Percentiles rank a stretch among this genome's conserved stretches.
These are phyloP conservation scores for Fukomys damarensis DNA, from an alignment of 2,113 vertebrate species.

Conservation along the genomic window DNA sequence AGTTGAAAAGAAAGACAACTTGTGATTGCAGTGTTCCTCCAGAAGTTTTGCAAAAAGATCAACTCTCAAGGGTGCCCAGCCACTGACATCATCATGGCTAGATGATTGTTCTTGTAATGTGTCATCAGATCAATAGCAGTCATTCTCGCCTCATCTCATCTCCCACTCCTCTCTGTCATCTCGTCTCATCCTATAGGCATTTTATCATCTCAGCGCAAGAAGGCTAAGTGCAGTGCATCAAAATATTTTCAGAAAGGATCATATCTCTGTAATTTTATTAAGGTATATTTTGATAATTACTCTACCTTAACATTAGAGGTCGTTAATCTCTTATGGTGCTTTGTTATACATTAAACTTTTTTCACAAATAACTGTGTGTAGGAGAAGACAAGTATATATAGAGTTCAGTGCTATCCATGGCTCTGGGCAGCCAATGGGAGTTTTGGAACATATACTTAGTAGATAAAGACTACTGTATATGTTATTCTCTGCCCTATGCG, in stretches of 20 bases:
- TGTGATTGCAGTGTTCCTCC: not conserved
- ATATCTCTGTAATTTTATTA: not conserved
- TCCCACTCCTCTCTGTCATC: not conserved
- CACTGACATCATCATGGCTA: not conserved
- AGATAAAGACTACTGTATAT: not conserved
- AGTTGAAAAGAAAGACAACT: not conserved
- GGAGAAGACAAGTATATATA: not conserved
- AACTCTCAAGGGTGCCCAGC: not conserved
- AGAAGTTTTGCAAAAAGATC: not conserved
- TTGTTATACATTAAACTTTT: not conserved
- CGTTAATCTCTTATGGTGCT: not conserved
- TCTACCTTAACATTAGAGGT: not conserved
- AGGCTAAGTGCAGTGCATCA: not conserved
- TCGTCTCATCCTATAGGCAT: not conserved
- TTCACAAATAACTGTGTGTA: not conserved
- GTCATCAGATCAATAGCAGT: not conserved
- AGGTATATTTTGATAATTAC: not conserved
- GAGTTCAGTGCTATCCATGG: not conserved
- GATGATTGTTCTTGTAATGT: not conserved
- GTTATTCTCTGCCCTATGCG: not conserved
- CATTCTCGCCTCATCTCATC: not conserved
- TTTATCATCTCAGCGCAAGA: not conserved
- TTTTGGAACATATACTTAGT: not conserved
- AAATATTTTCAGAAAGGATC: not conserved
- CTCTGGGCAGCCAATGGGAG: not conserved